phyloP scores from a whole-genome alignment of 2,888 invertebrate species.

The Lampropteryx suffumata region DNA sequence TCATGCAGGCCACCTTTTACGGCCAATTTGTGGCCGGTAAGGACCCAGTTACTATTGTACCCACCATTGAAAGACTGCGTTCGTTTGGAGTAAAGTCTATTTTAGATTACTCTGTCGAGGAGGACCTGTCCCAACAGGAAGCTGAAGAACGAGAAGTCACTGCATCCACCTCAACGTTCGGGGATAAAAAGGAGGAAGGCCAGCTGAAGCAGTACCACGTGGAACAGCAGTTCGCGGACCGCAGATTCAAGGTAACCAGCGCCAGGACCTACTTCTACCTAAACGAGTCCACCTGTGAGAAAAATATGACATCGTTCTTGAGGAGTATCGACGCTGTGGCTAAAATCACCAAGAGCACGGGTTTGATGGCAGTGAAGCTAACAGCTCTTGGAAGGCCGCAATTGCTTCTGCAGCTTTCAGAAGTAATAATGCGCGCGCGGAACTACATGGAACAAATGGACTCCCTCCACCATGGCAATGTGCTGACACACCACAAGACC shows the following conservation, averaged over 20 bases:
- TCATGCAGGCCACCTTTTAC: too few species aligned
- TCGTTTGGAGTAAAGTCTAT: slow-evolving; percentile 99
- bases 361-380: slow-evolving; percentile 98
- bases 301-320: slow-evolving; percentile 97
- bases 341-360: slow-evolving; percentile 95
- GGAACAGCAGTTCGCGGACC: slow-evolving; percentile 96
- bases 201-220: slow-evolving; percentile 93
- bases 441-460: slow-evolving; percentile 96
- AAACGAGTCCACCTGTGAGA: slow-evolving; percentile 98
- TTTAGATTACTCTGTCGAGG: slow-evolving; percentile 99
- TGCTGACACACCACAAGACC: slow-evolving; percentile 92
- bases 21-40: slow-evolving; percentile 8
- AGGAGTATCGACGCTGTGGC: slow-evolving; percentile 98
- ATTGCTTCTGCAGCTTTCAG: slow-evolving; percentile 96
- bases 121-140: slow-evolving; percentile 96
- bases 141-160: slow-evolving; percentile 97
- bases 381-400: slow-evolving; percentile 99
- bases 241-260: slow-evolving; percentile 95
- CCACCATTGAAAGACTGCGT: slow-evolving; percentile 82
- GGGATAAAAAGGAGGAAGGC: slow-evolving; percentile 85
- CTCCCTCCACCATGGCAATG: slow-evolving; percentile 91
- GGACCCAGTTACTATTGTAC: too few species aligned
- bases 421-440: slow-evolving; percentile 97
- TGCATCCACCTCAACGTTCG: slow-evolving; percentile 85
- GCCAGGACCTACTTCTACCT: slow-evolving; percentile 99